Evolutionary conservation across 2,797 vertebrate genomes (phyloP), one percentile per base, ranked within the genome.

Genomic region (Adrianichthys oophorus): DNA sequence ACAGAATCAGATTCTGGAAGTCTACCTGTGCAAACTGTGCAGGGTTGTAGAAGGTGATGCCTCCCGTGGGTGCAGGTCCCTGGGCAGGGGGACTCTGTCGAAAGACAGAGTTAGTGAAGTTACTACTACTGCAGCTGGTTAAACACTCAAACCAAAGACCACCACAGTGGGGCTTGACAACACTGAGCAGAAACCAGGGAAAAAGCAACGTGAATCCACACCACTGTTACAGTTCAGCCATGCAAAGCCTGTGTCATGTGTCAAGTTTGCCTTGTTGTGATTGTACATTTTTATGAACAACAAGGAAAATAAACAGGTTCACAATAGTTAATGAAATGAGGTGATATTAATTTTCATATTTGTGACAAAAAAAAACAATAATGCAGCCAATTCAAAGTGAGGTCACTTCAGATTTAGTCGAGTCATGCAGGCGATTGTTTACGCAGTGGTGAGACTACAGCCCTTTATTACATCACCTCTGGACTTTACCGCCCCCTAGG

Each of bases 21-120:
- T 62, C 58, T 75, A 98, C 96, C 86, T 95, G 95, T 91, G 92
- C 83, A 91, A 97, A 95, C 73, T 94, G 95, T 54, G 95, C 88
- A 14, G 95, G 96, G 73, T 94, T 98, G 87, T 96, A 96, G 88
- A 98, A 97, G 0, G 93, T 92, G 54, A 96, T 89, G 0, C 92
- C 72, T 48, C 93, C 94, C 2, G 87, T 12, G 0, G 94, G 49
- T 14, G 92, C 75, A 54, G 71, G 53, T 65, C 68, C 92, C 0
- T 77, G 76, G 26, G 59, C 50, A 5, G 89, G 86, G 4, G 90
- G 85, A 76, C 77, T 87, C 96, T 97, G 78, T 48, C 16, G 79
- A 78, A 80, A 46, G 63, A 74, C 4, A 54, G 12, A 37, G 59
- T 85, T 65, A 87, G 32, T 37, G 32, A 37, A 32, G 32, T 14